Conservation (phyloP, 2,113 vertebrate species). For the Rousettus leschenaultii region DNA sequence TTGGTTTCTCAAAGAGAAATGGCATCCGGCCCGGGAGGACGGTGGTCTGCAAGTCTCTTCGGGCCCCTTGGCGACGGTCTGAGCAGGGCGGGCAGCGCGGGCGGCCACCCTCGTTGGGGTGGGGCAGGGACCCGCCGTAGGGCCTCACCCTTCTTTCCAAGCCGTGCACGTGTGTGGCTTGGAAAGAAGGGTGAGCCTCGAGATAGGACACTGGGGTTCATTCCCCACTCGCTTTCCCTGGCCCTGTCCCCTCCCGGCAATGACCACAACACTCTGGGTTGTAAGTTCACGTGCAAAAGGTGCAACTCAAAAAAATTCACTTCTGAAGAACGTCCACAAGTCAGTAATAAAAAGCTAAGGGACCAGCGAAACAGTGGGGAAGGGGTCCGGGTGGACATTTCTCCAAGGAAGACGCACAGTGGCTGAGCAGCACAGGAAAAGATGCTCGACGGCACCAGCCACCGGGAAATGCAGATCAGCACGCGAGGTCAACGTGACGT, state of each 20-base stretch:
- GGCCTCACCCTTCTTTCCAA: no score
- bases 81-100: not conserved
- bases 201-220: accelerated
- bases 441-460: accelerated
- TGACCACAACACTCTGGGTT: accelerated
- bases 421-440: accelerated
- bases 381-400: no score
- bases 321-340: not conserved
- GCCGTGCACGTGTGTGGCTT: accelerated
- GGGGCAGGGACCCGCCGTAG: not conserved
- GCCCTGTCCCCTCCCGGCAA: not conserved
- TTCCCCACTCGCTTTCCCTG: not conserved
- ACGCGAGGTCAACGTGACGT: no score
- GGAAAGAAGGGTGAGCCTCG: not conserved
- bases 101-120: not conserved
- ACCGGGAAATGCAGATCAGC: no score
- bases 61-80: not conserved
- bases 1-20: not conserved
- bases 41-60: no score
- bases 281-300: not conserved
- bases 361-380: no score
- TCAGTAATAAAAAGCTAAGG: not conserved
- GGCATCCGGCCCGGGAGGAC: not conserved
- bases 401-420: no score
- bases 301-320: not conserved